Percentiles rank a stretch among this genome's conserved stretches.
Conservation (phyloP, 2,888 invertebrate genomes). For the Linyphia triangularis region DNA sequence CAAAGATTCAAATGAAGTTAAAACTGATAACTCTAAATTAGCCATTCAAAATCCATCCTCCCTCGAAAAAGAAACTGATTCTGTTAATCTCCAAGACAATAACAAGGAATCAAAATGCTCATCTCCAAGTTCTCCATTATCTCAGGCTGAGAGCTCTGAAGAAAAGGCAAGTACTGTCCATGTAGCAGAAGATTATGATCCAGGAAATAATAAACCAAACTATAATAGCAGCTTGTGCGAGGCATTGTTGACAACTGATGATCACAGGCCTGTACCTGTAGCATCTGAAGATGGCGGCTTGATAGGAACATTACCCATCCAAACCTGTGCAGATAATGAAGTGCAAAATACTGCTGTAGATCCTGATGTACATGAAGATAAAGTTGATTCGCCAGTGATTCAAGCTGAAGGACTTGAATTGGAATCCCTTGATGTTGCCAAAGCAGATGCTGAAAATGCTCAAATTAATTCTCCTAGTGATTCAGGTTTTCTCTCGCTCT, state of each 20-base stretch:
- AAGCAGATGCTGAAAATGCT: slow-evolving; percentile 54
- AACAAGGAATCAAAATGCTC: slow-evolving; percentile 18
- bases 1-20: slow-evolving; percentile 53
- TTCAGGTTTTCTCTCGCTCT: slow-evolving; percentile 59
- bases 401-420: slow-evolving; percentile 18
- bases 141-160: slow-evolving; percentile 3
- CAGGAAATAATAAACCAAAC: slow-evolving; percentile 38
- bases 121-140: background rate
- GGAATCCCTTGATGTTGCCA: slow-evolving; percentile 43
- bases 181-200: background rate
- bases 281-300: slow-evolving; percentile 38
- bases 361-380: slow-evolving; percentile 24
- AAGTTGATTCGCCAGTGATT: background rate
- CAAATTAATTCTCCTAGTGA: slow-evolving; percentile 64
- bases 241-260: slow-evolving; percentile 65
- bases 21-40: slow-evolving; percentile 45
- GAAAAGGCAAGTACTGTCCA: slow-evolving; percentile 35
- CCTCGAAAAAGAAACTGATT: slow-evolving; percentile 17
- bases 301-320: slow-evolving; percentile 15
- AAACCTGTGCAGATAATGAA: slow-evolving; percentile 39
- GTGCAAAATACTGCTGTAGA: slow-evolving; percentile 27
- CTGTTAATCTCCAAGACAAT: slow-evolving; percentile 18
- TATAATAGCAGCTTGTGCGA: slow-evolving; percentile 67
- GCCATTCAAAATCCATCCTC: slow-evolving; percentile 38
- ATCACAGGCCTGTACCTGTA: slow-evolving; percentile 63